Evolutionary conservation across 30 jellyfish, hydroid and myxozoan species (phyloP).

Genomic region (Aurelia aurita): DNA sequence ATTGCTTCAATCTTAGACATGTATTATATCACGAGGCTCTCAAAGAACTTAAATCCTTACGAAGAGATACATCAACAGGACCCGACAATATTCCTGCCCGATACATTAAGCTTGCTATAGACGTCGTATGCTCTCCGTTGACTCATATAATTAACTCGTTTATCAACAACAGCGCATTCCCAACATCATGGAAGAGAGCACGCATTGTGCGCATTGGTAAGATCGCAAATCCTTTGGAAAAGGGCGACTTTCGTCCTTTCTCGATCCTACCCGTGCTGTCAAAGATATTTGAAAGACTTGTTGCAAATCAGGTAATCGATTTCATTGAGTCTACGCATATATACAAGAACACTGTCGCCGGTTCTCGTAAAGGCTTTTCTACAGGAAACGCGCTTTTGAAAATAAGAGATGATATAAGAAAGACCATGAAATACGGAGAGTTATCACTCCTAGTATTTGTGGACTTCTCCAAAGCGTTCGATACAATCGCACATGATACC

Average conservation of each 20-base stretch:
- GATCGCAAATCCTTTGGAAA: background rate
- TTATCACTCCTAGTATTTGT: too few species aligned
- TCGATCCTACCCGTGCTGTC: background rate
- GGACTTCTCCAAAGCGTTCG: slow-evolving; percentile 38
- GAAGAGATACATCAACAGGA: too few species aligned
- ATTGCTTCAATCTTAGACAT: slow-evolving; percentile 22
- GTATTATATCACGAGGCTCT: too few species aligned
- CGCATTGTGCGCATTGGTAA: slow-evolving; percentile 2
- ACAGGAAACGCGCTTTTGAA: background rate
- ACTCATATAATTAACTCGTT: background rate
- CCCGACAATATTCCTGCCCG: too few species aligned
- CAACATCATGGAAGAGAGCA: background rate
- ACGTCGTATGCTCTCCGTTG: background rate
- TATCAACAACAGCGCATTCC: background rate
- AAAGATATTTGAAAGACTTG: too few species aligned
- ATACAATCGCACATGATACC: slow-evolving; percentile 43
- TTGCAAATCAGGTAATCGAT: background rate
- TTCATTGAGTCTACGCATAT: background rate
- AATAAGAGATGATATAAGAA: background rate
- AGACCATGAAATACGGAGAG: background rate
- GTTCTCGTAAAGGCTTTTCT: background rate
- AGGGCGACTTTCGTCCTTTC: background rate
- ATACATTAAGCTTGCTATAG: background rate
- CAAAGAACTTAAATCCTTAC: too few species aligned
- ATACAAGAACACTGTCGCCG: background rate